These are phyloP conservation scores for Sabatieria punctata DNA, from an alignment of 2,888 invertebrate genomes.

Conservation along the genomic window DNA sequence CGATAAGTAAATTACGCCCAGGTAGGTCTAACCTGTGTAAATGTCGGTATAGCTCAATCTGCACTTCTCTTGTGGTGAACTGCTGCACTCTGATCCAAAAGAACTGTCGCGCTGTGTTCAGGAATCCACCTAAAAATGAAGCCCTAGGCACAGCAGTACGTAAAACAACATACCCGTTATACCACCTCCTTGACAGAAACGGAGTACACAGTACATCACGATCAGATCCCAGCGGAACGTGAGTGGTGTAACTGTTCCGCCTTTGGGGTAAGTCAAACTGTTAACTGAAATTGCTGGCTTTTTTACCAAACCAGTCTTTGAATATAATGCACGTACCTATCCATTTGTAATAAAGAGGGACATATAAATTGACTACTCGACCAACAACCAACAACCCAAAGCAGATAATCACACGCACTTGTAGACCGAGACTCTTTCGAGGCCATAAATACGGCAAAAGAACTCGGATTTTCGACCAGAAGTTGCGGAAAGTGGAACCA, in stretches of 20 bases:
- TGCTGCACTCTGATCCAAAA: conserved; percentile 88
- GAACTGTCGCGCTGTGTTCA: conserved; percentile 72
- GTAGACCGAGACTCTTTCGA: conserved; percentile 54
- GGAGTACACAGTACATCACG: conserved; percentile 62
- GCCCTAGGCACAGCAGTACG: too few species aligned
- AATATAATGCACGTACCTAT: conserved; percentile 49
- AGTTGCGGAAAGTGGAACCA: conserved; percentile 18
- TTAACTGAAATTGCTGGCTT: conserved; percentile 8
- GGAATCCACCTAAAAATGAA: conserved; percentile 53
- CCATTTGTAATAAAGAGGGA: conserved; percentile 76
- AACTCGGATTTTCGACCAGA: conserved; percentile 17
- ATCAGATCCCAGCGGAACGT: conserved; percentile 74
- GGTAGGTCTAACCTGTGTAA: conserved; percentile 46
- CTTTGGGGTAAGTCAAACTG: conserved; percentile 2
- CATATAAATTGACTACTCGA: conserved; percentile 68
- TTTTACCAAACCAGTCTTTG: background rate
- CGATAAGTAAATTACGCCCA: background rate
- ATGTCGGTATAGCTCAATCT: conserved; percentile 67
- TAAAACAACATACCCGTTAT: conserved; percentile 3
- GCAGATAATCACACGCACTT: conserved; percentile 64
- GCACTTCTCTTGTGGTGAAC: conserved; percentile 74
- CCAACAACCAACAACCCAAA: conserved; percentile 56
- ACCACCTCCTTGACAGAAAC: conserved; percentile 82
- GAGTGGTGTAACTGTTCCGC: too few species aligned
- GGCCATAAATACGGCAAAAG: conserved; percentile 71